A percentile compares a stretch with the other conserved stretches of the same genome.
Conservation (phyloP, 2,113 vertebrate species). For the Heterochromis multidens region DNA sequence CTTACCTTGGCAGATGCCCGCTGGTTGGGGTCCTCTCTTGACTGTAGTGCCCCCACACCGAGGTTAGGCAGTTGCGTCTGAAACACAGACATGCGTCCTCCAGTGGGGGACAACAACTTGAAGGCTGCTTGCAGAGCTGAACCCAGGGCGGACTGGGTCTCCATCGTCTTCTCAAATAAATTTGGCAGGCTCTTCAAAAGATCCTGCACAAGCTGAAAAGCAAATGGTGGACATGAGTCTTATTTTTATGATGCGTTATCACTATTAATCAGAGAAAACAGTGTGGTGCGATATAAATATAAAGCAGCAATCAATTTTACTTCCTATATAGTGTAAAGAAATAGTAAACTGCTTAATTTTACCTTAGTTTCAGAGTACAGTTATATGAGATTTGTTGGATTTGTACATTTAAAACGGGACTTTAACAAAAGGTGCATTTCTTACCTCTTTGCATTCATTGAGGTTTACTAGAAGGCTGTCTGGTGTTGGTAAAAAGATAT, state of each 20-base stretch:
- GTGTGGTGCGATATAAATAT: background rate
- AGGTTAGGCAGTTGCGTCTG: conserved; percentile 94
- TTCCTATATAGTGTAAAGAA: background rate
- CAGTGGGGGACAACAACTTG: conserved; percentile 92
- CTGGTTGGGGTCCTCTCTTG: conserved; percentile 92
- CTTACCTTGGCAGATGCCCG: conserved; percentile 88
- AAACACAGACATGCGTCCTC: conserved; percentile 91
- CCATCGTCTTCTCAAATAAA: conserved; percentile 91
- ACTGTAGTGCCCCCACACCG: conserved; percentile 87
- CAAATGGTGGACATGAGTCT: background rate
- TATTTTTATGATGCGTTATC: background rate
- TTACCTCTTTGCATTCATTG: conserved; percentile 98
- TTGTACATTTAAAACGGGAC: background rate
- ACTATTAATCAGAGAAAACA: background rate
- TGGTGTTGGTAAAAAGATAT: conserved; percentile 97
- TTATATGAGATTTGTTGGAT: background rate
- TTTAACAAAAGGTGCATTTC: conserved; percentile 4
- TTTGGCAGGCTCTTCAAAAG: conserved; percentile 88
- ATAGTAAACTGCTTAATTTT: background rate
- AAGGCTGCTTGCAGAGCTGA: conserved; percentile 92
- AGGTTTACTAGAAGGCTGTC: conserved; percentile 96
- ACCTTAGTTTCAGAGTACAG: background rate
- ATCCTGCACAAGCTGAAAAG: conserved; percentile 88
- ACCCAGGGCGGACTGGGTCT: conserved; percentile 94
- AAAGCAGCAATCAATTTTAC: background rate